These are phyloP conservation scores for Sebastes nivosus DNA, from an alignment of 2,797 vertebrate genomes.

Conservation along the genomic window DNA sequence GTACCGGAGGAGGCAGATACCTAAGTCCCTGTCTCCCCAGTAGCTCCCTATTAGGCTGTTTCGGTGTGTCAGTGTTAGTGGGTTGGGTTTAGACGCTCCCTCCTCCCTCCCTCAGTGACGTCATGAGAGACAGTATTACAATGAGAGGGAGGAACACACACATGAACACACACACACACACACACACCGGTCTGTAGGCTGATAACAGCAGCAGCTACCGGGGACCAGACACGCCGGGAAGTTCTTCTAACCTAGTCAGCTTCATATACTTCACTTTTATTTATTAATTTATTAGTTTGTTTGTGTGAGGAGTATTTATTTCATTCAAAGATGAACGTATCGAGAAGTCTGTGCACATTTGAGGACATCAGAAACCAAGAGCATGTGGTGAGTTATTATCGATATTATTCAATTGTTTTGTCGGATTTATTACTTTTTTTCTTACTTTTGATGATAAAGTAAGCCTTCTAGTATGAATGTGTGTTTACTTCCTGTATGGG, in stretches of 20 bases:
- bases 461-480: neutral
- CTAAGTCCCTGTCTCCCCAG: neutral
- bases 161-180: neutral
- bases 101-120: conserved; percentile 59
- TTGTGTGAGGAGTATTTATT: conserved; percentile 25
- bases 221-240: neutral
- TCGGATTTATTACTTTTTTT: neutral
- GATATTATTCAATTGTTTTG: neutral
- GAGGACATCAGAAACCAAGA: conserved; percentile 78
- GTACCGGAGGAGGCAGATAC: neutral
- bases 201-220: conserved; percentile 1
- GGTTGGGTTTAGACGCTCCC: neutral
- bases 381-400: conserved; percentile 63
- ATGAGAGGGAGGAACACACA: neutral
- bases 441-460: neutral
- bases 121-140: conserved; percentile 11
- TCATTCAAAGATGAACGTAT: conserved; percentile 73
- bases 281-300: conserved; percentile 29
- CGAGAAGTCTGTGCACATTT: conserved; percentile 80
- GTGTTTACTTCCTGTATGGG: neutral
- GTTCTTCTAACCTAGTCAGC: neutral
- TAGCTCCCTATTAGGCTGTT: conserved; percentile 59
- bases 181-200: neutral
- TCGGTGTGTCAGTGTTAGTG: conserved; percentile 41
- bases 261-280: rapidly evolving